Conservation (phyloP, 2,797 vertebrate species). For the Cetoscarus ocellatus region DNA sequence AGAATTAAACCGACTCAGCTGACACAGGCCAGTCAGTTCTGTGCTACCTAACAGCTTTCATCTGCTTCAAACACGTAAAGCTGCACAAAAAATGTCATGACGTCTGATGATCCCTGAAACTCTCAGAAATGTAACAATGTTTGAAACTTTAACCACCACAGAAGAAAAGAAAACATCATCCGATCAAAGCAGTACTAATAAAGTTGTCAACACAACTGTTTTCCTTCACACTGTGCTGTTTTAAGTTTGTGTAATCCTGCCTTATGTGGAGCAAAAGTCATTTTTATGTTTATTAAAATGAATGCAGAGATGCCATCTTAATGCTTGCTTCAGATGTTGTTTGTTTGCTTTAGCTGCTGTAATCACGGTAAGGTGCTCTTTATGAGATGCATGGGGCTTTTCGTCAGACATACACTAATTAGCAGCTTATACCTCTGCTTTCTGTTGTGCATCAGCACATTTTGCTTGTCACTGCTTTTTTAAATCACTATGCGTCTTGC, state of each 20-base stretch:
- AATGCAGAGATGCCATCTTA: conserved; percentile 15
- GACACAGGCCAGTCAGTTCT: conserved; percentile 6
- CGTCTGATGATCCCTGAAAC: conserved; percentile 27
- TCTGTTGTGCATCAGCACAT: conserved; percentile 35
- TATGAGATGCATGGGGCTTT: conserved; percentile 9
- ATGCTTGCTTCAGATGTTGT: conserved; percentile 7
- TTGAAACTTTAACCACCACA: conserved; percentile 18
- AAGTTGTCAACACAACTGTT: conserved; percentile 13
- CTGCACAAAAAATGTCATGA: neutral
- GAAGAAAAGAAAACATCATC: conserved; percentile 10
- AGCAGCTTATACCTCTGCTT: conserved; percentile 33
- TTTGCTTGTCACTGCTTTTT: conserved; percentile 37
- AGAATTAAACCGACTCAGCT: conserved; percentile 36
- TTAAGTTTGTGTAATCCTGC: conserved; percentile 3
- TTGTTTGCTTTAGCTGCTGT: conserved; percentile 19
- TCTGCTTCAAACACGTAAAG: conserved; percentile 8
- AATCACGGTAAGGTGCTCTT: conserved; percentile 11
- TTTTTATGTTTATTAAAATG: conserved; percentile 23
- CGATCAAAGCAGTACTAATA: conserved; percentile 1
- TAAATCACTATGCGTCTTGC: conserved; percentile 19
- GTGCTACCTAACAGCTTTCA: conserved; percentile 1
- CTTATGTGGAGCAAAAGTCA: conserved; percentile 12
- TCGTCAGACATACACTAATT: conserved; percentile 27
- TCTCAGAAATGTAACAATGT: conserved; percentile 3
- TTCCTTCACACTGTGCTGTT: conserved; percentile 17